A percentile compares a stretch with the other conserved stretches of the same genome.
These are phyloP conservation scores for Hyposoter dolosus DNA, from an alignment of 2,888 invertebrate species.

Conservation along the genomic window DNA sequence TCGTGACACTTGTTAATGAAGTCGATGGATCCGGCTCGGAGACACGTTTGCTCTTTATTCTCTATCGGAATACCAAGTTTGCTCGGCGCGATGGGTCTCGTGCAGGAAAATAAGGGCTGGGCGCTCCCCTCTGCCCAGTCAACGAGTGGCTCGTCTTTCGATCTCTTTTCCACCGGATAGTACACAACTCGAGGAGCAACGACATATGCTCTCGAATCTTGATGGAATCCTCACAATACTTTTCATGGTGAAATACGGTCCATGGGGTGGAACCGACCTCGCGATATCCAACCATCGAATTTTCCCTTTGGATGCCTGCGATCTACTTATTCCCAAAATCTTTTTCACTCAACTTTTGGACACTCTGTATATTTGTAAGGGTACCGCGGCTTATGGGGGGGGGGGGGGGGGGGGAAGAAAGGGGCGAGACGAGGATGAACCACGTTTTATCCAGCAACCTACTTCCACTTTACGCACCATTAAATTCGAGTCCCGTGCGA, in stretches of 20 bases:
- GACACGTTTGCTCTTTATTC: constrained; percentile 39
- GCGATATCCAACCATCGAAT: neutral
- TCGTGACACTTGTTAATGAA: constrained; percentile 82
- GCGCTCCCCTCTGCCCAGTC: constrained; percentile 2
- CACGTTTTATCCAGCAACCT: constrained; percentile 48
- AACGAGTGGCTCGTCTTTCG: constrained; percentile 37
- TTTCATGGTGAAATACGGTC: neutral
- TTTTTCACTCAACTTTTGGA: neutral
- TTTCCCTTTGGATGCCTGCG: neutral
- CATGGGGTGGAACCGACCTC: neutral
- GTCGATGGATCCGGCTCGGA: constrained; percentile 75
- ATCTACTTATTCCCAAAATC: neutral
- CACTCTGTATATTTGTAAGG: neutral
- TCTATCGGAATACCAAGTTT: constrained; percentile 75
- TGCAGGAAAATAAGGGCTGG: constrained; percentile 38
- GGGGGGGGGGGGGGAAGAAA: constrained; percentile 21
- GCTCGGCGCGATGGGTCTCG: constrained; percentile 53
- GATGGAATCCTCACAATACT: neutral
- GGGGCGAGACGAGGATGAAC: constrained; percentile 39
- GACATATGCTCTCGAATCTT: constrained; percentile 33
- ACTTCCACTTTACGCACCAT: constrained; percentile 82
- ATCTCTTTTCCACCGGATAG: constrained; percentile 31
- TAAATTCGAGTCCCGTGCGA: constrained; percentile 81
- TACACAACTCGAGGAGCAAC: constrained; percentile 27
- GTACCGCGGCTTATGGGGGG: neutral